Evolutionary conservation across 2,888 invertebrate genomes (phyloP), one percentile per base, ranked within the genome.

Genomic region (Dicranocentrus wangi): DNA sequence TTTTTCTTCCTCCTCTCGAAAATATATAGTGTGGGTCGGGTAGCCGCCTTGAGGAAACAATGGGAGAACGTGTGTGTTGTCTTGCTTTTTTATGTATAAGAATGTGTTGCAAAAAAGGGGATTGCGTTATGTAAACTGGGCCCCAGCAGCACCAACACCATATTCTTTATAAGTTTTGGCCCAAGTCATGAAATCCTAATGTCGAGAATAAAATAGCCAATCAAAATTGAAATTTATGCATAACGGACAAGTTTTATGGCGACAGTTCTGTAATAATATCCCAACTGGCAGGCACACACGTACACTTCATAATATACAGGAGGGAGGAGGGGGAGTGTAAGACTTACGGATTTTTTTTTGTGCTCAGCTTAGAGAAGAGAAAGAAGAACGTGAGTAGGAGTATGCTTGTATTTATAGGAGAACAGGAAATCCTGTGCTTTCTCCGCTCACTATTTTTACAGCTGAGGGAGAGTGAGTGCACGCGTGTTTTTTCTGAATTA

Each of bases 141-240:
- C n/a, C n/a, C n/a, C n/a, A n/a, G n/a, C n/a, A n/a, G n/a, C 32
- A 32, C 32, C 3, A 32, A 32, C 32, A 32, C 32, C 3, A 32
- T 3, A 32, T 32, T 17, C 19, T 51, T 32, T 10, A 32, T 32
- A 32, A 32, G 32, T 32, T n/a, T 63, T 79, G 65, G 72, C 63
- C 43, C 71, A 72, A 79, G 79, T 73, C 73, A 75, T 75, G 81
- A 81, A 81, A 81, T 81, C 81, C 73, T 81, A 81, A 81, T 77
- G 77, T 77, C 60, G 77, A 61, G 77, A 77, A 77, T 77, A 77
- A 77, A 77, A 77, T 81, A 81, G 81, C 81, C 81, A 81, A 81
- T 81, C 81, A 81, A 75, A 81, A 81, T 81, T 81, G 73, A 81
- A 75, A 81, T 81, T 81, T 75, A 81, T 73, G 73, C 72, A 81